Percentiles rank a stretch among this genome's conserved stretches.
These are phyloP conservation scores for Sinopyrophorus schimmeli DNA, from an alignment of 2,888 invertebrate genomes.

Conservation along the genomic window DNA sequence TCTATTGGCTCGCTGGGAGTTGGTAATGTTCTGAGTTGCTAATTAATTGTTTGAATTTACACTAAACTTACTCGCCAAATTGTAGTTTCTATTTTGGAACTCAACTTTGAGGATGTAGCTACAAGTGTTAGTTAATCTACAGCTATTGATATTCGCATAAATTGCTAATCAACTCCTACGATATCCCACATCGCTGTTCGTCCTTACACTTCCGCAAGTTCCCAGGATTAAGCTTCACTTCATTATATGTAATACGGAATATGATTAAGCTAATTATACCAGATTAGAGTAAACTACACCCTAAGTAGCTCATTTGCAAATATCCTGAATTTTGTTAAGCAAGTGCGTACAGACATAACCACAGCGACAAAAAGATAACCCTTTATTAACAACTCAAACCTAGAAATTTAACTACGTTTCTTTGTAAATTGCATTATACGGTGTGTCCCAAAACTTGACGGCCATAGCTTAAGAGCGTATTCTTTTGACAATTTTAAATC, in stretches of 20 bases:
- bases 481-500: no score
- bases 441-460: no score
- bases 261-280: slow-evolving; percentile 20
- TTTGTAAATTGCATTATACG: no score
- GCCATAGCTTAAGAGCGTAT: no score
- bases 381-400: no score
- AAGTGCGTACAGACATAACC: no score
- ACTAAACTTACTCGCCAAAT: slow-evolving; percentile 43
- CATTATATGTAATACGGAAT: slow-evolving; percentile 22
- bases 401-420: no score
- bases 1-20: slow-evolving; percentile 38
- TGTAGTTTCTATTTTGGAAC: slow-evolving; percentile 33
- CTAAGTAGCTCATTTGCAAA: slow-evolving; percentile 9
- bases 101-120: slow-evolving; percentile 35
- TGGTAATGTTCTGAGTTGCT: slow-evolving; percentile 43
- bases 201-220: slow-evolving; percentile 16
- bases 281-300: slow-evolving; percentile 8
- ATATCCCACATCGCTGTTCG: slow-evolving; percentile 11
- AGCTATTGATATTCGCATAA: slow-evolving; percentile 43
- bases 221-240: slow-evolving; percentile 22
- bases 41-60: slow-evolving; percentile 50
- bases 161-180: slow-evolving; percentile 22
- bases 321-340: no score
- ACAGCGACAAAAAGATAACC: no score
- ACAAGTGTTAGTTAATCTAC: slow-evolving; percentile 45